phyloP scores from a whole-genome alignment of 2,797 vertebrate species.

The Hydrocynus forskahlii region DNA sequence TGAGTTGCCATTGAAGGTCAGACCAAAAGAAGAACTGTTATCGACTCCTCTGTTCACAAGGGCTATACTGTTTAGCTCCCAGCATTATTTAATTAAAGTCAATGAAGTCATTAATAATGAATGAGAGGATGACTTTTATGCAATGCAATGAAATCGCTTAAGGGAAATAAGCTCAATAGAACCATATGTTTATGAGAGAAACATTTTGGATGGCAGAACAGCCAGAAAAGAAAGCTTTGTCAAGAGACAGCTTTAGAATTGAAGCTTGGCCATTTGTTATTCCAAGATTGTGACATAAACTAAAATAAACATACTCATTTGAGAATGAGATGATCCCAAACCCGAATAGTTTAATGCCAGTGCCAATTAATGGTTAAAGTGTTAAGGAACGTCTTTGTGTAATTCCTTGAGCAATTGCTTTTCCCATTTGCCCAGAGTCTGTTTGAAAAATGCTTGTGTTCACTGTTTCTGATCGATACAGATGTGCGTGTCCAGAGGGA shows the following conservation, averaged over 20 bases:
- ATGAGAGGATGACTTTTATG: slow-evolving; percentile 46
- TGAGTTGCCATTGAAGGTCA: slow-evolving; percentile 65
- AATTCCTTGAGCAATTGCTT: slow-evolving; percentile 46
- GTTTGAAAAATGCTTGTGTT: slow-evolving; percentile 35
- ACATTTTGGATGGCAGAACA: not conserved
- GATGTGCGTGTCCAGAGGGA: slow-evolving; percentile 32
- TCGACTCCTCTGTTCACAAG: slow-evolving; percentile 43
- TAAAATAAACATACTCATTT: not conserved
- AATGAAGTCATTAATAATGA: slow-evolving; percentile 63
- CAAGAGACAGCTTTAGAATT: not conserved
- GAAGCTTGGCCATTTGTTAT: not conserved
- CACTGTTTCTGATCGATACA: slow-evolving; percentile 39
- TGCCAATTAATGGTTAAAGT: slow-evolving; percentile 26
- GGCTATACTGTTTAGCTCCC: slow-evolving; percentile 58
- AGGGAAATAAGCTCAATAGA: slow-evolving; percentile 25
- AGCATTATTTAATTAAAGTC: slow-evolving; percentile 59
- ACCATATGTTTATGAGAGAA: slow-evolving; percentile 14
- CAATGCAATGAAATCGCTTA: slow-evolving; percentile 30
- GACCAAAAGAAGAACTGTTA: slow-evolving; percentile 59
- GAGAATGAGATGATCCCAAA: not conserved
- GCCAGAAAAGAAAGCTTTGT: not conserved
- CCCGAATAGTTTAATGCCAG: not conserved
- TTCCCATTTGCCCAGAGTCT: slow-evolving; percentile 48
- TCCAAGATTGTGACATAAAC: not conserved
- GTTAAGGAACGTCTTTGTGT: slow-evolving; percentile 31